Conservation (phyloP, 2,888 invertebrate genomes). For the Drosophila macrospina region DNA sequence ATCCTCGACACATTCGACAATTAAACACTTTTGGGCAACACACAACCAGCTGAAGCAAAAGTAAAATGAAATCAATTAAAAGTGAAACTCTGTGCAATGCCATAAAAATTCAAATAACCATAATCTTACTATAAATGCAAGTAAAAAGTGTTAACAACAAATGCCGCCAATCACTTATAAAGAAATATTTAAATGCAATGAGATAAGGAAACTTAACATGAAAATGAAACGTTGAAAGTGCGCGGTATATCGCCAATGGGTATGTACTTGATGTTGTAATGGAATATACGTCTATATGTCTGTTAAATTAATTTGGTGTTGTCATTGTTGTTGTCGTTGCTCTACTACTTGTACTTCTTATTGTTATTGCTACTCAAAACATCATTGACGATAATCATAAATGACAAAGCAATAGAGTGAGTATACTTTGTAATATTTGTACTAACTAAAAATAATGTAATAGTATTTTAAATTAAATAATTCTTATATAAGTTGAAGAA, state of each 20-base stretch:
- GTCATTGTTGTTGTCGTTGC: constrained; percentile 37
- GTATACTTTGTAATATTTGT: constrained; percentile 27
- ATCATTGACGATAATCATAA: constrained; percentile 4
- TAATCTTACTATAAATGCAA: constrained; percentile 41
- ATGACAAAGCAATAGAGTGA: constrained; percentile 42
- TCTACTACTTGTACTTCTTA: constrained; percentile 13
- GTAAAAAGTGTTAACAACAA: constrained; percentile 46
- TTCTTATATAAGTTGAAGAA: too few species aligned
- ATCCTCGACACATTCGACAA: constrained; percentile 38
- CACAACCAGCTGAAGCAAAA: constrained; percentile 11
- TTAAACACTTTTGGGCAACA: constrained; percentile 21
- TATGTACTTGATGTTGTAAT: constrained; percentile 85
- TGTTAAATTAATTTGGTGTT: constrained; percentile 69
- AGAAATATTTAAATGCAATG: constrained; percentile 7
- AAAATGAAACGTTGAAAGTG: constrained; percentile 38
- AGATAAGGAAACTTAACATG: constrained; percentile 6
- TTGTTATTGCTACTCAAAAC: constrained; percentile 4
- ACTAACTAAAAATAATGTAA: too few species aligned
- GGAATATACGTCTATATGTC: constrained; percentile 72
- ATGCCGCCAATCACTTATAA: constrained; percentile 3
- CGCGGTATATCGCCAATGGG: constrained; percentile 63
- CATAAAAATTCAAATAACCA: constrained; percentile 7
- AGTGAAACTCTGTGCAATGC: constrained; percentile 67
- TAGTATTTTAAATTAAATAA: too few species aligned
- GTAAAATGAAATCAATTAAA: constrained; percentile 40